A percentile compares a stretch with the other conserved stretches of the same genome.
Evolutionary conservation across 2,797 vertebrate species (phyloP).

Genomic region (Delichon dasypus): DNA sequence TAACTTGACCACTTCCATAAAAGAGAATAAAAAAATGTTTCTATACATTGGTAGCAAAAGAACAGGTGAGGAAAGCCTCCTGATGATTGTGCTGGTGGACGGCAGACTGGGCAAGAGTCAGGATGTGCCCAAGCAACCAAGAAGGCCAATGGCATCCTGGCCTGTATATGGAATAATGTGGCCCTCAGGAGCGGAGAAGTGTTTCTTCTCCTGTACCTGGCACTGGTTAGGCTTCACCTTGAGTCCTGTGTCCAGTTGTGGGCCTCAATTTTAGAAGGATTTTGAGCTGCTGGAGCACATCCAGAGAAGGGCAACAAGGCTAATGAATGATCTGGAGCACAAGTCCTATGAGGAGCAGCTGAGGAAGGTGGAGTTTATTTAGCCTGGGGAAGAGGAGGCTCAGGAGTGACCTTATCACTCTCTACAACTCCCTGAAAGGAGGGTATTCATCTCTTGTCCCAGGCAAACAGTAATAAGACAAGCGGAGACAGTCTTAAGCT

Average conservation of each 20-base stretch:
- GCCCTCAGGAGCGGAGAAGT: not conserved
- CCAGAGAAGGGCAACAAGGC: not conserved
- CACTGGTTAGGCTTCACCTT: too few species aligned
- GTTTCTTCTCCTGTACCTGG: accelerated
- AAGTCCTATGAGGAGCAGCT: not conserved
- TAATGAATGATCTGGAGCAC: not conserved
- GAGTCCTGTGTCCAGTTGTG: not conserved
- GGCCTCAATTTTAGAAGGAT: not conserved
- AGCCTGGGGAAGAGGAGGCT: not conserved
- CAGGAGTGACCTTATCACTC: accelerated
- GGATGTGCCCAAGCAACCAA: not conserved
- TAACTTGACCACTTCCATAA: not conserved
- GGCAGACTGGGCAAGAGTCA: not conserved
- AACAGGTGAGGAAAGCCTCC: not conserved
- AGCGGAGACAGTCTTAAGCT: not conserved
- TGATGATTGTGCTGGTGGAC: not conserved
- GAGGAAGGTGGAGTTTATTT: not conserved
- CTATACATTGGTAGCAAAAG: not conserved
- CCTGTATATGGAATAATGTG: accelerated
- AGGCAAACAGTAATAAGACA: not conserved
- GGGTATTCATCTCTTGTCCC: not conserved
- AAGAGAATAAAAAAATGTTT: not conserved
- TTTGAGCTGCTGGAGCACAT: accelerated
- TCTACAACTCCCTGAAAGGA: not conserved
- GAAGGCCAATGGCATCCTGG: not conserved